Evolutionary conservation across 2,113 vertebrate species (phyloP), one percentile per base, ranked within the genome.

Genomic region (Eptesicus fuscus): DNA sequence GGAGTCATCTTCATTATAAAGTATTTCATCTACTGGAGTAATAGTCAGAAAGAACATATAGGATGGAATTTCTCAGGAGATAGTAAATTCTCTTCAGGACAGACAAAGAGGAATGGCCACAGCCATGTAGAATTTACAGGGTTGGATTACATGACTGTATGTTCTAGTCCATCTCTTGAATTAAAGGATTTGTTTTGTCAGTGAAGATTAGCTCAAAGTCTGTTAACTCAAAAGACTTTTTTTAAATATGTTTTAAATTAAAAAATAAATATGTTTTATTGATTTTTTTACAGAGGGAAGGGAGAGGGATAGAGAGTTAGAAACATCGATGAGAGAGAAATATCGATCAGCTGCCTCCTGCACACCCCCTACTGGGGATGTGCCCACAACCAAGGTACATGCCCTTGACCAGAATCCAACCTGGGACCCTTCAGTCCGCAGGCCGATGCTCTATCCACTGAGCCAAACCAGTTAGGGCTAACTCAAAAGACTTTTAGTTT

Each of bases 151-250:
- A 42, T 22, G 44, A 84, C n/a, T 42, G 65, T 47, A 35, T 37
- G 42, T 51, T 70, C 40, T 25, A 32, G 30, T 65, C 23, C 37
- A 76, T 56, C 51, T 74, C 40, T 9, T 7, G 44, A 30, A 85
- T n/a, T 83, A 4, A n/a, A 84, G 51, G 47, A 49, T 88, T 73
- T 61, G 25, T 79, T 93, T 56, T 79, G 51, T 92, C 59, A 88
- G n/a, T 61, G 44, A 92, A 80, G 37, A 59, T 84, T 61, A 90
- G n/a, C 20, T 90, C 77, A 87, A 92, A 70, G 71, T 80, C 44
- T 74, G 25, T 28, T 87, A 93, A 56, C 49, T 91, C 76, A 56
- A 56, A 56, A 56, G 53, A 56, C 53, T 56, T 56, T 56, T 56
- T 22, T 7, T 2, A 56, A 56, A 56, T 56, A 56, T 22, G 7